Conservation (phyloP, 2,113 vertebrate species). For the Sylvilagus bachmani region DNA sequence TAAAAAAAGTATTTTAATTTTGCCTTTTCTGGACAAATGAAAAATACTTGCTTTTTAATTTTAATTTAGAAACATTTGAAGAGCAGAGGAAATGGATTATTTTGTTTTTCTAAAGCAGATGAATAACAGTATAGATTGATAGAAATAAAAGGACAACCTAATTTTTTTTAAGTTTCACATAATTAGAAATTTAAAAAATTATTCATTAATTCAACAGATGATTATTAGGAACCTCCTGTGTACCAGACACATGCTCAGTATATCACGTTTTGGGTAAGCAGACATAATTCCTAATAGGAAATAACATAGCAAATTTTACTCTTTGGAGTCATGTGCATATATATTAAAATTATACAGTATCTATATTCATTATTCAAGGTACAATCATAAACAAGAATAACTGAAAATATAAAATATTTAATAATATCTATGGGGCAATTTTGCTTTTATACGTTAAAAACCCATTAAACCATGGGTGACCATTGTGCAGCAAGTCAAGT, state of each 20-base stretch:
- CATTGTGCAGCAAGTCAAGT: too few relatives aligned
- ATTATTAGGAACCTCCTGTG: background rate
- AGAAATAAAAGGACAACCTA: background rate
- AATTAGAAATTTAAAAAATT: constrained; percentile 21
- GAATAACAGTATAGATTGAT: background rate
- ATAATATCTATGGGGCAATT: background rate
- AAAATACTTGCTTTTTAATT: constrained; percentile 55
- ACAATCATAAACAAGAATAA: background rate
- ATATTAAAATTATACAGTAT: background rate
- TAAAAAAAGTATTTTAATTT: constrained; percentile 27
- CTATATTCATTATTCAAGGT: constrained; percentile 19
- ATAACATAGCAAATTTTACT: constrained; percentile 1
- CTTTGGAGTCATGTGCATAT: background rate
- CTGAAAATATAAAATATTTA: background rate
- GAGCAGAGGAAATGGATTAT: background rate
- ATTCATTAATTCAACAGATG: constrained; percentile 41
- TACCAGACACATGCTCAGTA: background rate
- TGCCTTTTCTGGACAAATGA: background rate
- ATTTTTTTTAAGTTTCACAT: constrained; percentile 17
- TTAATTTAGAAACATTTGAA: constrained; percentile 5
- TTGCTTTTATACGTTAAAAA: background rate
- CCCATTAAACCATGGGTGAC: too few relatives aligned
- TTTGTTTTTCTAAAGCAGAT: background rate
- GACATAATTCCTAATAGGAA: background rate
- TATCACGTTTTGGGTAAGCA: background rate